phyloP scores from a whole-genome alignment of 2,113 vertebrate genomes.

The Heloderma charlesbogerti region DNA sequence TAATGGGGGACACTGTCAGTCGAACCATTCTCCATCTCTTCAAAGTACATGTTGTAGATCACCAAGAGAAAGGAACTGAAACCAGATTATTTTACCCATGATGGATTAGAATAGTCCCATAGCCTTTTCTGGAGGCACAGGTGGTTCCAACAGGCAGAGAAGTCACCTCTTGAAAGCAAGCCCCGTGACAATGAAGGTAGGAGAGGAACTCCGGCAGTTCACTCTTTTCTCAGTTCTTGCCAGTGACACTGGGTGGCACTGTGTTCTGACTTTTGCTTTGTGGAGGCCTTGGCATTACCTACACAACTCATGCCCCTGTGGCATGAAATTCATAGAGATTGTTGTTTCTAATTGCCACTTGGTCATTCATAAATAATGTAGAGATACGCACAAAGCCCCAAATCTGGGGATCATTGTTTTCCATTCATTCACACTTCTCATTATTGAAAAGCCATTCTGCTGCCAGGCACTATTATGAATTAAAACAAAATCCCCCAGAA shows the following conservation, averaged over 20 bases:
- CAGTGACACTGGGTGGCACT: constrained; percentile 64
- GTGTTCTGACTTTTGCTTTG: constrained; percentile 43
- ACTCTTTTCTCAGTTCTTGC: neutral
- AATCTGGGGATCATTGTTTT: neutral
- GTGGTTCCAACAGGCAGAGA: neutral
- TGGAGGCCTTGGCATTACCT: neutral
- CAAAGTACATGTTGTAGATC: neutral
- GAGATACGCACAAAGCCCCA: neutral
- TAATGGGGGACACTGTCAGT: no score
- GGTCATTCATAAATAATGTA: neutral
- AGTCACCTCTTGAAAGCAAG: neutral
- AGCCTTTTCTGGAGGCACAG: no score
- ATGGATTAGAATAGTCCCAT: neutral
- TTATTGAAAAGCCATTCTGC: neutral
- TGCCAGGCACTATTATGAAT: neutral
- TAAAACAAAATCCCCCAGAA: neutral
- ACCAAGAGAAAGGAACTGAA: neutral
- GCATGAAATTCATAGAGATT: neutral
- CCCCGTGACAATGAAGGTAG: fast-evolving
- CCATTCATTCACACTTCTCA: neutral
- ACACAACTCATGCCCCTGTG: neutral
- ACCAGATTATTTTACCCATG: neutral
- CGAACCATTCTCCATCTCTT: no score
- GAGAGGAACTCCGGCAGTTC: neutral
- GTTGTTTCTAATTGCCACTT: neutral